Conservation (phyloP, 92 coral and sea anemone genomes). For the Bergia puertoricense region DNA sequence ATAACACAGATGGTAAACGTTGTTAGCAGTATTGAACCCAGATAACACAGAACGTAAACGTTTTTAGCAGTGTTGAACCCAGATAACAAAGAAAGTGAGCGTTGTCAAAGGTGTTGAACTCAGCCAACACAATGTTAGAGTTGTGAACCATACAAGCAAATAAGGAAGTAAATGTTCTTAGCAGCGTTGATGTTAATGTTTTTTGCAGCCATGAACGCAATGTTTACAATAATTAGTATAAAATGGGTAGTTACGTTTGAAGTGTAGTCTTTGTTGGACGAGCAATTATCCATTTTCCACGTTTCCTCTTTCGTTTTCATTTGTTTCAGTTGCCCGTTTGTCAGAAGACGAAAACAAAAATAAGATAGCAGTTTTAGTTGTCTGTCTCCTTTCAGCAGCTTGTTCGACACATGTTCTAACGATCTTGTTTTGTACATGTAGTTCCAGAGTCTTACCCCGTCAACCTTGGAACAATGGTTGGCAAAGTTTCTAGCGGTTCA, state of each 20-base stretch:
- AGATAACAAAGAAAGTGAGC: no score
- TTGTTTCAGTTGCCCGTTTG: neutral
- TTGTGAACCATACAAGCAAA: no score
- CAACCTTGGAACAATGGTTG: slow-evolving; percentile 76
- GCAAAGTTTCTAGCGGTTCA: slow-evolving; percentile 83
- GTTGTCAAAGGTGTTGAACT: no score
- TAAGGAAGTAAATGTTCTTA: slow-evolving; percentile 2
- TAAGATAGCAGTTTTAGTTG: no score
- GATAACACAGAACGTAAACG: slow-evolving; percentile 54
- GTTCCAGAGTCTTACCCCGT: slow-evolving; percentile 80
- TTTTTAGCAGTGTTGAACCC: slow-evolving; percentile 25
- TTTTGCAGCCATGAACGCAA: no score
- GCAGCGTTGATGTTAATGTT: neutral
- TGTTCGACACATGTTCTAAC: no score
- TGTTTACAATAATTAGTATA: no score
- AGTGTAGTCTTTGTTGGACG: no score
- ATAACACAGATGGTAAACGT: slow-evolving; percentile 35
- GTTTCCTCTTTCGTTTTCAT: no score
- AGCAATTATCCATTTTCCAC: no score
- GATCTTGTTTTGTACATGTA: neutral
- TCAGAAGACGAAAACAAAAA: neutral
- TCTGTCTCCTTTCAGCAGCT: neutral
- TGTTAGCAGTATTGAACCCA: slow-evolving; percentile 78
- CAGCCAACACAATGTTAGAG: no score
- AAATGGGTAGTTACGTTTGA: no score